Percentiles rank a stretch among this genome's conserved stretches.
Evolutionary conservation across 2,113 vertebrate species (phyloP).

Genomic region (Cromileptes altivelis): DNA sequence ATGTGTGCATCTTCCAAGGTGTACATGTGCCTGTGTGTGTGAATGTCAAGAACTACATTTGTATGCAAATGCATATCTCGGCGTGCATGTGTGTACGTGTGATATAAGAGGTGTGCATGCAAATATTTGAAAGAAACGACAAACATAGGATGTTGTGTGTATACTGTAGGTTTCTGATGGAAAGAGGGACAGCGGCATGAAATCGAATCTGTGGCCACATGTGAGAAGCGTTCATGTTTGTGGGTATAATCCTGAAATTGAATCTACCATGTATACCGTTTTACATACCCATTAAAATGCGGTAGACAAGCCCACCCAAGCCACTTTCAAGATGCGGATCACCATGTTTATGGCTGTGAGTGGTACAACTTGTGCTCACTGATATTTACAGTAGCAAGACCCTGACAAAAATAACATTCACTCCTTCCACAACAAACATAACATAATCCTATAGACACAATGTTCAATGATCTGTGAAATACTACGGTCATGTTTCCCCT

Average conservation of each 20-base stretch:
- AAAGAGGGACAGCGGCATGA: conserved; percentile 23
- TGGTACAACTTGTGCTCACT: conserved; percentile 13
- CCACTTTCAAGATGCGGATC: neutral
- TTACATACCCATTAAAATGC: conserved; percentile 20
- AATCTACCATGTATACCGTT: neutral
- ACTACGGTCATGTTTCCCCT: neutral
- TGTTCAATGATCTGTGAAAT: conserved; percentile 2
- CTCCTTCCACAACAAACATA: neutral
- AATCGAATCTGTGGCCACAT: neutral
- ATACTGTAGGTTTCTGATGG: neutral
- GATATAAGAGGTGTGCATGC: neutral
- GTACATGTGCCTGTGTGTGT: conserved; percentile 26
- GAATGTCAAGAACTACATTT: conserved; percentile 46
- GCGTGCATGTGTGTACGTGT: conserved; percentile 1
- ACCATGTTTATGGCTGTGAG: neutral
- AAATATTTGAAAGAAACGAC: conserved; percentile 29
- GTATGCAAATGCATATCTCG: conserved; percentile 33
- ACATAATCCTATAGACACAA: neutral
- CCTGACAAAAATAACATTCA: neutral
- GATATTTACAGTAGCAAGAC: neutral
- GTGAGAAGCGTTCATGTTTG: conserved; percentile 17
- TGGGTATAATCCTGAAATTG: conserved; percentile 22
- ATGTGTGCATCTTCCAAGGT: conserved; percentile 19
- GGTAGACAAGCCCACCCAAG: neutral
- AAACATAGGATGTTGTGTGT: conserved; percentile 1